Conservation (phyloP, 2,797 vertebrate genomes). For the Pyrrhura leucotis region DNA sequence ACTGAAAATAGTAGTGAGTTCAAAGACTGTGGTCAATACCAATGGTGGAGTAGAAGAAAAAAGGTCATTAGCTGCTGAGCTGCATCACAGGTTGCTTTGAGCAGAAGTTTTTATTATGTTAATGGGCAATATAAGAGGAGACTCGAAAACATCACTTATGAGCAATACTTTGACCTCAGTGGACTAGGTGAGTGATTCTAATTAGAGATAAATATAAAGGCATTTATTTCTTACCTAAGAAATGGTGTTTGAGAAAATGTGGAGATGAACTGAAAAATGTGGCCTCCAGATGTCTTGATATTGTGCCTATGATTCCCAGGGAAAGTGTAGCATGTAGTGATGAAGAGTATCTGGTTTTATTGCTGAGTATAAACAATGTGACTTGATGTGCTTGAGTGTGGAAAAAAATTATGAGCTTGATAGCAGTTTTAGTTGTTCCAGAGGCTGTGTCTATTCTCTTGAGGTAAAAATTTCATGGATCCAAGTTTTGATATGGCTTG, state of each 20-base stretch:
- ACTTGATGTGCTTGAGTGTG: neutral
- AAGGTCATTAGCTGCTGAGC: neutral
- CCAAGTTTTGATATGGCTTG: neutral
- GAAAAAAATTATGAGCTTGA: neutral
- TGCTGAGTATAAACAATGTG: neutral
- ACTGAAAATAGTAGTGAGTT: neutral
- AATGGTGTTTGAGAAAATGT: neutral
- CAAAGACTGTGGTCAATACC: neutral
- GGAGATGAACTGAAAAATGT: neutral
- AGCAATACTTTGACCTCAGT: neutral
- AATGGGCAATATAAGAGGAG: neutral
- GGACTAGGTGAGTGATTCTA: neutral
- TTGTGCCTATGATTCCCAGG: neutral
- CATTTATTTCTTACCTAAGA: neutral
- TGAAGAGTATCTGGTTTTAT: neutral
- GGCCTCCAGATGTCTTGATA: neutral
- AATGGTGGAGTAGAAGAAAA: neutral
- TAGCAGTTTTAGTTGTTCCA: neutral
- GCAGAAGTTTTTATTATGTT: neutral
- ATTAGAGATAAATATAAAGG: neutral
- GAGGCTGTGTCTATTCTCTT: accelerated
- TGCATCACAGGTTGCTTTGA: neutral
- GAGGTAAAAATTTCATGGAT: neutral
- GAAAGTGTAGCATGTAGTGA: neutral
- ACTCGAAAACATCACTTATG: neutral